Base-by-base conservation (phyloP, 2,797 vertebrate species). In the Acrossocheilus fasciatus region DNA sequence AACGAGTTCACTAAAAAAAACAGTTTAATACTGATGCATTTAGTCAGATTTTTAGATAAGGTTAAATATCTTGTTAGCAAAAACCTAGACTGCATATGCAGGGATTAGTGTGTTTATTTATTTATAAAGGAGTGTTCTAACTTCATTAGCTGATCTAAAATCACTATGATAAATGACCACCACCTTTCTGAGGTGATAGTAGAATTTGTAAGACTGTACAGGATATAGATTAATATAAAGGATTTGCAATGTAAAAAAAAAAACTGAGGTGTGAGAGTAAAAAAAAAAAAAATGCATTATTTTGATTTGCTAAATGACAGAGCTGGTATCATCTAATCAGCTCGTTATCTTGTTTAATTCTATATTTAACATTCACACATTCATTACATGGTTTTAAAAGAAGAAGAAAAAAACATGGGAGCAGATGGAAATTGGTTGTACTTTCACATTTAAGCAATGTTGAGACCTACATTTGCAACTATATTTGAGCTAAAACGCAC, bases 21-120 rank as follows among this genome's bases (percentile, higher is more conserved):
- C 12, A 68, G 1, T 84, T 77, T 17, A 34, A 64, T 83, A 43
- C 41, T 77, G 72, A 57, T 18, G 45, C 20, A 69, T 84, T 69
- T 69, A 52, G 2, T 41, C 6, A 2, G 34, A 77, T 77, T 75
- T 52, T 20, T 6, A 52, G 4, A 50, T 50, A 3, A 50, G n/a
- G 26, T 4, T 41, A 77, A 57, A 57, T 57, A 39, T 77, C 18
- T 23, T 39, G 11, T 76, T 36, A 36, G 50, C 11, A 77, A 57
- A 77, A 57, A 30, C 20, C 12, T 34, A 50, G 2, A 50, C 20
- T 36, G 30, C 2, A 52, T 11, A 36, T 0, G 6, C 15, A 76
- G 30, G 5, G 18, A 57, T 23, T 76, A 39, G 34, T 39, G 50
- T 54, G 10, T 8, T 77, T 57, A n/a, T 39, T 77, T 76, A 39